phyloP scores from a whole-genome alignment of 2,888 invertebrate genomes.

The Lasioglossum calceatum region DNA sequence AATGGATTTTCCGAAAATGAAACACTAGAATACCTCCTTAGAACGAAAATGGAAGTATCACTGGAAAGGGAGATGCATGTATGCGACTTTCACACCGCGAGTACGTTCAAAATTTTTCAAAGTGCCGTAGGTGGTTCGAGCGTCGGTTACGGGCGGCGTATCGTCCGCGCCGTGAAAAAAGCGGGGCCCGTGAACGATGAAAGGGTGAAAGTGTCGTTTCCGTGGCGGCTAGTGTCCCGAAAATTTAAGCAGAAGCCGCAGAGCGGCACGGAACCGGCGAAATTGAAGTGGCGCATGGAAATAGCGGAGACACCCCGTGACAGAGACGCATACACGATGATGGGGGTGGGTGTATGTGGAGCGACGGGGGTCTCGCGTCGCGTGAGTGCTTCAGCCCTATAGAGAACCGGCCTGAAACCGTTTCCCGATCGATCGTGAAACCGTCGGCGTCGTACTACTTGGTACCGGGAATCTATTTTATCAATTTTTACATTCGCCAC shows the following conservation, averaged over 20 bases:
- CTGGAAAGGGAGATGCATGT: too few relatives aligned
- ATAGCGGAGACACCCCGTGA: slow-evolving; percentile 68
- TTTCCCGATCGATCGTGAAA: slow-evolving; percentile 64
- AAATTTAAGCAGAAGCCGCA: slow-evolving; percentile 65
- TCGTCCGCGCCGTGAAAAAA: not conserved
- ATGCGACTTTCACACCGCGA: not conserved
- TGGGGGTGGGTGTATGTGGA: not conserved
- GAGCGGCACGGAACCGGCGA: slow-evolving; percentile 62
- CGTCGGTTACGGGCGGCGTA: not conserved
- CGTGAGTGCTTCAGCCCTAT: slow-evolving; percentile 51
- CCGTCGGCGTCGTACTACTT: slow-evolving; percentile 58
- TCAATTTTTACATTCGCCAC: slow-evolving; percentile 66
- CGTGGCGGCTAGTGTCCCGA: slow-evolving; percentile 45
- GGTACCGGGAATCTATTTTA: slow-evolving; percentile 67
- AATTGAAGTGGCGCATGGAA: slow-evolving; percentile 73
- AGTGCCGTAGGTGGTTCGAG: not conserved
- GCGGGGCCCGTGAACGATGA: not conserved
- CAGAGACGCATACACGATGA: slow-evolving; percentile 63
- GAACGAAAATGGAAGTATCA: not conserved
- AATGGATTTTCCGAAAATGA: too few relatives aligned
- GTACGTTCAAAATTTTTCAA: not conserved
- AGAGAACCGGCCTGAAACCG: slow-evolving; percentile 50
- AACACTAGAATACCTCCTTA: not conserved
- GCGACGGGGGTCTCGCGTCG: slow-evolving; percentile 45
- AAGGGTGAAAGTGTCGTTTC: slow-evolving; percentile 13